phyloP scores from a whole-genome alignment of 2,888 invertebrate genomes.

The Halictus quadricinctus region DNA sequence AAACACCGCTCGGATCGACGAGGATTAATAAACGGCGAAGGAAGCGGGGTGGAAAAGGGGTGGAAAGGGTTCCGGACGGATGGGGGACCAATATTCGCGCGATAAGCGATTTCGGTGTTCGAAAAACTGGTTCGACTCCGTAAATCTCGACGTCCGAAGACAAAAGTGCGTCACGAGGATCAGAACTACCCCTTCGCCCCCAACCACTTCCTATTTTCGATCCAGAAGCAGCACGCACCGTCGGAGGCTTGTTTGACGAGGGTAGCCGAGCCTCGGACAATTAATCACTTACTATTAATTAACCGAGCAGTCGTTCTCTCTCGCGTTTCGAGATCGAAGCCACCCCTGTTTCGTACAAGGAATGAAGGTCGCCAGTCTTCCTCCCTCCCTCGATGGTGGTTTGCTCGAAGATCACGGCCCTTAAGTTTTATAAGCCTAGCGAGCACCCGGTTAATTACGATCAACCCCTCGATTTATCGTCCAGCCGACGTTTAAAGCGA shows the following conservation, averaged over 20 bases:
- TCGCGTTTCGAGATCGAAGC: slow-evolving; percentile 25
- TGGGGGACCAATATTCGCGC: background rate
- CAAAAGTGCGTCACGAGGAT: background rate
- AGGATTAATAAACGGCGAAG: slow-evolving; percentile 28
- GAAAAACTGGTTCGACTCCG: background rate
- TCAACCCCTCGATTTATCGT: slow-evolving; percentile 68
- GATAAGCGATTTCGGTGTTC: slow-evolving; percentile 8
- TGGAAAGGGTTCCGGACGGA: background rate
- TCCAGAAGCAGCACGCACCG: slow-evolving; percentile 74
- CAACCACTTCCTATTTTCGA: slow-evolving; percentile 71
- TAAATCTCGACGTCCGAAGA: background rate
- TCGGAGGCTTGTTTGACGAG: slow-evolving; percentile 79
- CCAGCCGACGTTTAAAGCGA: slow-evolving; percentile 33
- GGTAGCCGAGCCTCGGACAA: slow-evolving; percentile 74
- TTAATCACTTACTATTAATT: slow-evolving; percentile 81
- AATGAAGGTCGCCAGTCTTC: slow-evolving; percentile 7
- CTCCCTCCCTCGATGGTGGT: slow-evolving; percentile 7
- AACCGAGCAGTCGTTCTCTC: slow-evolving; percentile 72
- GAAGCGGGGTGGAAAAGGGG: background rate
- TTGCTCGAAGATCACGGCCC: slow-evolving; percentile 71
- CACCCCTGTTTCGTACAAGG: background rate
- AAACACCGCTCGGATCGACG: slow-evolving; percentile 12
- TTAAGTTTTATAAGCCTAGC: slow-evolving; percentile 76
- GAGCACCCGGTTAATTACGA: slow-evolving; percentile 72
- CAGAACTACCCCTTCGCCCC: background rate